Base-by-base conservation (phyloP, 2,113 vertebrate genomes). In the Gallinago paraguaiae region DNA sequence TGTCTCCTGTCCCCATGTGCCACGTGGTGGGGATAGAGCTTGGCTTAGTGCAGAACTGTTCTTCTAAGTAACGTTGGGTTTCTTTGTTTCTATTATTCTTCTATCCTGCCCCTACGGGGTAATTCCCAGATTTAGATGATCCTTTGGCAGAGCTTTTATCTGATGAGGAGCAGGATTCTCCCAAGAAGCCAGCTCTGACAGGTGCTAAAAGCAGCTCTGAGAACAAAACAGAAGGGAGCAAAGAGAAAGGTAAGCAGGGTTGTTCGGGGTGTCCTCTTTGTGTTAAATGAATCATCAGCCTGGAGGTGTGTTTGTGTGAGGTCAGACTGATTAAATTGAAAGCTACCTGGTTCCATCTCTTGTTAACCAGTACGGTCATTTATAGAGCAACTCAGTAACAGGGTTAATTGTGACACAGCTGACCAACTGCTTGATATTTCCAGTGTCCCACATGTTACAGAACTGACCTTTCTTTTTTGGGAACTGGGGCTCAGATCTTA, bases 121-220 rank as follows among this genome's bases (percentile, higher is more conserved):
- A 22, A 61, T 83, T 84, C 53, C 54, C 88, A 99, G 98, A 98
- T 90, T 7, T 82, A 11, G 98, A 98, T 19, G 97, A 98, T 87
- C 98, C 97, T 2, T 57, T 98, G 74, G 97, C 77, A 25, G 98
- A 98, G 56, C 94, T 98, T 35, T 93, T 98, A 6, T 97, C 98
- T 9, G 98, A 98, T 45, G 98, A 98, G 16, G 96, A 98, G 61
- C 97, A 98, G 60, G 94, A 82, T 46, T 92, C 92, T 56, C 91
- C 95, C 87, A 94, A 97, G 82, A 97, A 97, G 76, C 65, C 39
- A 4, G 41, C 76, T 13, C 10, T 54, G 30, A 27, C 60, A 10
- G 77, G 64, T 57, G 43, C 67, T n/a, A 93, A 82, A 95, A 67
- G 50, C 17, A 60, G 68, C 61, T 82, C 91, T 3, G 60, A 74